Conservation (phyloP, 2,797 vertebrate species). For the Aselliscus stoliczkanus region DNA sequence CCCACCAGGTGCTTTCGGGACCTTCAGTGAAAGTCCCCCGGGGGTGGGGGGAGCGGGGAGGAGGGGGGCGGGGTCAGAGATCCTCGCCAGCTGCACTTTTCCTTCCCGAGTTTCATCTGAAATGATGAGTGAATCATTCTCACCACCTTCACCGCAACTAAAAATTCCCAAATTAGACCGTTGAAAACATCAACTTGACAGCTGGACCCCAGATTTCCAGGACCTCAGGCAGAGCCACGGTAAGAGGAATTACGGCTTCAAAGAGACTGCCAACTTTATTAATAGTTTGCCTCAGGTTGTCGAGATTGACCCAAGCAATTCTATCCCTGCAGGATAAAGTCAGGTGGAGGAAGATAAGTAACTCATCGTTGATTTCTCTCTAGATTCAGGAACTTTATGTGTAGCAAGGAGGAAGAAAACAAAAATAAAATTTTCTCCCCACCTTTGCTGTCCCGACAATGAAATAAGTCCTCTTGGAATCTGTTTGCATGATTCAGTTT, state of each 20-base stretch:
- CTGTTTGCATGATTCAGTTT: background rate
- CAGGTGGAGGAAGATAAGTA: background rate
- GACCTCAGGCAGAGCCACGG: rapidly evolving
- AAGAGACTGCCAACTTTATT: background rate
- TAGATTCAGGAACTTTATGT: background rate
- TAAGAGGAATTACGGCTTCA: background rate
- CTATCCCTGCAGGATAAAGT: background rate
- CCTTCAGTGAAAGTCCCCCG: background rate
- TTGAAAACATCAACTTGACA: background rate
- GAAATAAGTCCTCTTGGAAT: background rate
- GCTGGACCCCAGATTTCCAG: background rate
- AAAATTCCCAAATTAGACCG: background rate
- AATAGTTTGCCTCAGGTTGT: background rate
- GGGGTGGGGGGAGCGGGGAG: too few species aligned
- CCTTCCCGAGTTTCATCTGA: background rate
- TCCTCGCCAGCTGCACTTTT: background rate
- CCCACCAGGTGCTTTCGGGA: background rate
- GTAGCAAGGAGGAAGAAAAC: background rate
- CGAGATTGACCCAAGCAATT: background rate
- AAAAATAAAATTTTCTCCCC: background rate
- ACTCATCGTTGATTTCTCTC: background rate
- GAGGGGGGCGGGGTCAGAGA: rapidly evolving
- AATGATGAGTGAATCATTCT: background rate
- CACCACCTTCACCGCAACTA: background rate
- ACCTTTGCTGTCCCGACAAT: background rate